A percentile compares a stretch with the other conserved stretches of the same genome.
Evolutionary conservation across 2,888 invertebrate genomes (phyloP).

Genomic region (Lypha dubia): DNA sequence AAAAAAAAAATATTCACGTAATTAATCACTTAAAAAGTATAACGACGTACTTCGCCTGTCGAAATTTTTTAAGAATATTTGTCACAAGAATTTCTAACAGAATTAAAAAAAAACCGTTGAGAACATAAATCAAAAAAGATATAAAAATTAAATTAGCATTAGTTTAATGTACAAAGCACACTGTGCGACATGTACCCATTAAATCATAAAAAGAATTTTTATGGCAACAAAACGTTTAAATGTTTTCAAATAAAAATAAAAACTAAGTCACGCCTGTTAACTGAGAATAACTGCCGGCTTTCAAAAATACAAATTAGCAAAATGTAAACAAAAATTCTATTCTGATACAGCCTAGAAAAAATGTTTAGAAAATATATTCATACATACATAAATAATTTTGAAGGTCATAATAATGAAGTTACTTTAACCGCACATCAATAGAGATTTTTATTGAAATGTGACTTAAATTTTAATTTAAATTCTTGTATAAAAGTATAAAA

Average conservation of each 20-base stretch:
- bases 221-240: neutral
- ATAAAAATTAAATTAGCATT: slow-evolving; percentile 35
- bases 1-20: neutral
- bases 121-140: slow-evolving; percentile 10
- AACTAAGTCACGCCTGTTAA: neutral
- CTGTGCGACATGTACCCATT: neutral
- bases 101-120: neutral
- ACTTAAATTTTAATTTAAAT: slow-evolving; percentile 46
- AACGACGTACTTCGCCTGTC: slow-evolving; percentile 12
- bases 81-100: neutral
- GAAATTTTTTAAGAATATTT: neutral
- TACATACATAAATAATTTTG: slow-evolving; percentile 20
- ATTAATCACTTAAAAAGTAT: slow-evolving; percentile 25
- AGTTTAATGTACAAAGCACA: slow-evolving; percentile 13
- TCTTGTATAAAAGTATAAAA: slow-evolving; percentile 11
- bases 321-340: slow-evolving; percentile 62
- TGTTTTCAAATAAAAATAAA: neutral
- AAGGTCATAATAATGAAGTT: slow-evolving; percentile 43
- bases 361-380: slow-evolving; percentile 4
- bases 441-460: slow-evolving; percentile 37
- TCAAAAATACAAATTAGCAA: slow-evolving; percentile 7
- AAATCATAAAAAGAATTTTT: neutral
- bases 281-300: neutral
- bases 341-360: slow-evolving; percentile 41
- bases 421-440: neutral